Evolutionary conservation across 2,888 invertebrate genomes (phyloP).

Genomic region (Barypeithes pellucidus): DNA sequence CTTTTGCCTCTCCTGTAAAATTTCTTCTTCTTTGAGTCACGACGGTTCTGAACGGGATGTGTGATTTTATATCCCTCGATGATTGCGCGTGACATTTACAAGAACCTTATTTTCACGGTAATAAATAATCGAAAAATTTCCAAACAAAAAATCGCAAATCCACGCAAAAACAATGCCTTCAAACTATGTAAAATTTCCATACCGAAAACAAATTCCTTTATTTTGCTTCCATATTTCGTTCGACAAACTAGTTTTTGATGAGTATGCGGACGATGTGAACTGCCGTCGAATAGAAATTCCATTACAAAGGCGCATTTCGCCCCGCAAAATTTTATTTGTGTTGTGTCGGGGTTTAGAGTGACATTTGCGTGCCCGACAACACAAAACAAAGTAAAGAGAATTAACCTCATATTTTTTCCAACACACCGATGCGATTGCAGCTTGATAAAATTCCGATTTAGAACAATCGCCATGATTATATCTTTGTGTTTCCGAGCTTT

Average conservation of each 20-base stretch:
- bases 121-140: too few relatives aligned
- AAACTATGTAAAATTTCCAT: conserved; percentile 20
- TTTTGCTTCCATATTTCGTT: conserved; percentile 12
- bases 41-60: too few relatives aligned
- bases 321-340: conserved; percentile 32
- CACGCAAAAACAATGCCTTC: not conserved
- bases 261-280: conserved; percentile 10
- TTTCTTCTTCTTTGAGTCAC: too few relatives aligned
- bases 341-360: conserved; percentile 28
- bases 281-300: conserved; percentile 27
- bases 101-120: too few relatives aligned
- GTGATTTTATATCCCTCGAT: too few relatives aligned
- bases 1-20: too few relatives aligned
- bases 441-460: conserved; percentile 17
- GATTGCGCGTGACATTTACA: too few relatives aligned
- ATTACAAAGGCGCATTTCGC: conserved; percentile 27
- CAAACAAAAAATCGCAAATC: too few relatives aligned
- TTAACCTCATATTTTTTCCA: conserved; percentile 29
- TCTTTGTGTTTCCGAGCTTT: not conserved
- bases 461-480: conserved; percentile 16
- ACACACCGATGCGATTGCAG: not conserved
- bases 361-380: conserved; percentile 28
- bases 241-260: conserved; percentile 21
- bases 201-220: conserved; percentile 24
- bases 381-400: conserved; percentile 28